These are phyloP conservation scores for Girardinus metallicus DNA, from an alignment of 2,797 vertebrate genomes.

Conservation along the genomic window DNA sequence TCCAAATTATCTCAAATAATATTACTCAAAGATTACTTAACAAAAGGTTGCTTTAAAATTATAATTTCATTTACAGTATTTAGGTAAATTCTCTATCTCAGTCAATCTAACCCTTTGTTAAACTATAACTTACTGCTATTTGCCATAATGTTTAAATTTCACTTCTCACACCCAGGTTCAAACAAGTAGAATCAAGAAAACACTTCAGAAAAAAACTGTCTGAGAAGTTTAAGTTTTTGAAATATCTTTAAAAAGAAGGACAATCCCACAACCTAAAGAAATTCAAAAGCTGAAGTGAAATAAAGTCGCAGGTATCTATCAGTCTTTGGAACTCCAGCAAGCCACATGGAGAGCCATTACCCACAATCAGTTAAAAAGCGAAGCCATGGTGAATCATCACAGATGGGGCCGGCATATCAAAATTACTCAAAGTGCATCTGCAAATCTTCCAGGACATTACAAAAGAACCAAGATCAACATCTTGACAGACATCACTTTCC, in stretches of 20 bases:
- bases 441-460: neutral
- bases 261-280: neutral
- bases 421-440: neutral
- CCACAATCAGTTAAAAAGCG: neutral
- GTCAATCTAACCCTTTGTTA: neutral
- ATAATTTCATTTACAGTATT: neutral
- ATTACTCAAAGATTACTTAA: neutral
- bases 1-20: neutral
- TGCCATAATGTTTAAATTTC: neutral
- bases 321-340: neutral
- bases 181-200: neutral
- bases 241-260: neutral
- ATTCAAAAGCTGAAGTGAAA: neutral
- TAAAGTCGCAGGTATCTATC: neutral
- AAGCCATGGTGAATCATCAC: neutral
- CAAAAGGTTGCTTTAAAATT: neutral
- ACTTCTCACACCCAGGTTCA: neutral
- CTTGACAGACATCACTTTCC: neutral
- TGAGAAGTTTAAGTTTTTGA: neutral
- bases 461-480: neutral
- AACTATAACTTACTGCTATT: neutral
- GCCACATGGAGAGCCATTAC: neutral
- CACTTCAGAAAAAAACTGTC: neutral
- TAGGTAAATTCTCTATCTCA: neutral
- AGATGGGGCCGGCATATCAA: neutral